Percentiles rank a stretch among this genome's conserved stretches.
Evolutionary conservation across 2,888 invertebrate species (phyloP).

Genomic region (Chymomyza caudatula): DNA sequence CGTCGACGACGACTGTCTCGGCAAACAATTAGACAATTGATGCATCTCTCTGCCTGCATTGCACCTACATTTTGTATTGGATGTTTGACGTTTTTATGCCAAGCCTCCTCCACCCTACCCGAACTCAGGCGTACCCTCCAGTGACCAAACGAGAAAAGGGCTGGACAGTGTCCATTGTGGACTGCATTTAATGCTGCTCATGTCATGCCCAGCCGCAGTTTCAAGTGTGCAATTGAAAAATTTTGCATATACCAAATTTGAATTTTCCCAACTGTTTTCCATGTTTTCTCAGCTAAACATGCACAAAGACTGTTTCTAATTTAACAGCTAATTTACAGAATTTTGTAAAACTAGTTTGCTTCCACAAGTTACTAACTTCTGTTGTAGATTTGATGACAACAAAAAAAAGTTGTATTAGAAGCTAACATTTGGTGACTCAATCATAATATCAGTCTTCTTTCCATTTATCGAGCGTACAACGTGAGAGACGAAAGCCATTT

Average conservation of each 20-base stretch:
- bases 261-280: slow-evolving; percentile 43
- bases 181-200: slow-evolving; percentile 59
- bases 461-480: no score
- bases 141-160: slow-evolving; percentile 54
- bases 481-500: no score
- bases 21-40: slow-evolving; percentile 70
- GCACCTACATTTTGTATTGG: slow-evolving; percentile 44
- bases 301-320: not conserved
- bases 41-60: slow-evolving; percentile 52
- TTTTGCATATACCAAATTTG: slow-evolving; percentile 37
- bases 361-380: no score
- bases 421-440: no score
- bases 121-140: no score
- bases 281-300: slow-evolving; percentile 15
- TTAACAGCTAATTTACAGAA: no score
- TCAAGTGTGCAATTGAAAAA: slow-evolving; percentile 49
- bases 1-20: slow-evolving; percentile 57
- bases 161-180: slow-evolving; percentile 32
- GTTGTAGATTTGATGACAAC: no score
- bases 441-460: no score
- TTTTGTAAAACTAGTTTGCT: no score
- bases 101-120: no score
- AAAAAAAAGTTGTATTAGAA: no score
- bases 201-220: slow-evolving; percentile 36
- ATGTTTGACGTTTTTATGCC: slow-evolving; percentile 26